phyloP scores from a whole-genome alignment of 1,140 invertebrate genomes.

The Calosoma granatense region DNA sequence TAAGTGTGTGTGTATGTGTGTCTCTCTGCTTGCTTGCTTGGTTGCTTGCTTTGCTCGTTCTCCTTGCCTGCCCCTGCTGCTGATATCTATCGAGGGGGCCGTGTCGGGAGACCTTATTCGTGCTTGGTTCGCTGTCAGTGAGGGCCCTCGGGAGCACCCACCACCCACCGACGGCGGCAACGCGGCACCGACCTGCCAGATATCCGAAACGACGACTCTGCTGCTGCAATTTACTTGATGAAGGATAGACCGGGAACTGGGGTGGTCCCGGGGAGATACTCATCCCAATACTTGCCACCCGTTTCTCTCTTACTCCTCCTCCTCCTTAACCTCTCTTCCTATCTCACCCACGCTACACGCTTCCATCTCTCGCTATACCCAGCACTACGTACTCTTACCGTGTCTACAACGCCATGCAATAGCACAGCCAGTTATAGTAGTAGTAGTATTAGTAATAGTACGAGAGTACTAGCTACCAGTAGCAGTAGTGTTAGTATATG shows the following conservation, averaged over 20 bases:
- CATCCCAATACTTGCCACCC: not conserved
- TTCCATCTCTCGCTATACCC: no score
- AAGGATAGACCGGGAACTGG: not conserved
- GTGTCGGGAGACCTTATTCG: not conserved
- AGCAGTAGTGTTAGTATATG: not conserved
- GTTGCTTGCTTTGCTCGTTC: not conserved
- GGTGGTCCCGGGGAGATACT: not conserved
- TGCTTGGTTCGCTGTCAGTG: not conserved
- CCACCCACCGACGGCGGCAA: not conserved
- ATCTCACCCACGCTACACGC: no score
- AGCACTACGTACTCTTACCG: no score
- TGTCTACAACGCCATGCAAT: no score
- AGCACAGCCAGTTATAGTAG: no score
- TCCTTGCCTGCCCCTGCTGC: not conserved
- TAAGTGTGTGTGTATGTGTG: not conserved
- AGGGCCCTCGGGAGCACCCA: not conserved
- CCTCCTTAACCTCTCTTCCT: not conserved
- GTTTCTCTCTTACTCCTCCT: not conserved
- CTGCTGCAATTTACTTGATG: conserved; percentile 6
- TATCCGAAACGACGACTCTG: conserved; percentile 3
- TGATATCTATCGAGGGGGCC: not conserved
- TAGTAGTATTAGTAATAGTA: no score
- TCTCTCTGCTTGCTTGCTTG: not conserved
- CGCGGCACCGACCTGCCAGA: not conserved
- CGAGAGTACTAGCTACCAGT: no score